These are phyloP conservation scores for Pemphigus obesinymphae DNA, from an alignment of 1,140 invertebrate genomes.

Conservation along the genomic window DNA sequence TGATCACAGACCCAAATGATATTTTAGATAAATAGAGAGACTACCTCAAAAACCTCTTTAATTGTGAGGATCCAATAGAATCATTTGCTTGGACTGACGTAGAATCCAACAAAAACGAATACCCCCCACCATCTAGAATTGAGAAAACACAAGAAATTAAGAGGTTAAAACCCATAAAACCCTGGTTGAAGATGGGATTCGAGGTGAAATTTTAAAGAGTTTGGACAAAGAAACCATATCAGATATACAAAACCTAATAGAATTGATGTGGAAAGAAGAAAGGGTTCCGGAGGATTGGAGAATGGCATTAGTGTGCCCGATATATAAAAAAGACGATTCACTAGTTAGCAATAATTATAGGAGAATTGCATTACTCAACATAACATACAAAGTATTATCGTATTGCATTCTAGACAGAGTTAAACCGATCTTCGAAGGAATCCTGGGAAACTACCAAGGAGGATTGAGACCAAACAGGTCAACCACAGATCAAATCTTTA, in stretches of 20 bases:
- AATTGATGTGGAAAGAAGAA: neutral
- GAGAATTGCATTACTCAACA: constrained; percentile 3
- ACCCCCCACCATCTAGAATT: no score
- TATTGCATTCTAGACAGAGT: no score
- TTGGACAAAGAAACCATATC: no score
- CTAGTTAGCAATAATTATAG: constrained; percentile 17
- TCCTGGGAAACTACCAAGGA: constrained; percentile 24
- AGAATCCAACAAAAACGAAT: neutral
- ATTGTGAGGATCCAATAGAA: neutral
- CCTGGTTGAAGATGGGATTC: neutral
- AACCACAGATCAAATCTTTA: neutral
- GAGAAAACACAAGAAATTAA: constrained; percentile 26
- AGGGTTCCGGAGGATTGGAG: neutral
- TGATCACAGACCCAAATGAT: no score
- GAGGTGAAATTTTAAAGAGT: no score
- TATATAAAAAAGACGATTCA: constrained; percentile 26
- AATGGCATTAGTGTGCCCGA: neutral
- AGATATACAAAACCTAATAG: no score
- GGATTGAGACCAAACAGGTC: neutral
- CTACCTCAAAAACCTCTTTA: no score
- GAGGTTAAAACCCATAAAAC: constrained; percentile 42
- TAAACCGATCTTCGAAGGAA: neutral
- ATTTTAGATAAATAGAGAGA: no score
- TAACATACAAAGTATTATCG: no score
- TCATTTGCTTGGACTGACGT: neutral